Evolutionary conservation across 2,113 vertebrate species (phyloP).

Genomic region (Marmota monax): DNA sequence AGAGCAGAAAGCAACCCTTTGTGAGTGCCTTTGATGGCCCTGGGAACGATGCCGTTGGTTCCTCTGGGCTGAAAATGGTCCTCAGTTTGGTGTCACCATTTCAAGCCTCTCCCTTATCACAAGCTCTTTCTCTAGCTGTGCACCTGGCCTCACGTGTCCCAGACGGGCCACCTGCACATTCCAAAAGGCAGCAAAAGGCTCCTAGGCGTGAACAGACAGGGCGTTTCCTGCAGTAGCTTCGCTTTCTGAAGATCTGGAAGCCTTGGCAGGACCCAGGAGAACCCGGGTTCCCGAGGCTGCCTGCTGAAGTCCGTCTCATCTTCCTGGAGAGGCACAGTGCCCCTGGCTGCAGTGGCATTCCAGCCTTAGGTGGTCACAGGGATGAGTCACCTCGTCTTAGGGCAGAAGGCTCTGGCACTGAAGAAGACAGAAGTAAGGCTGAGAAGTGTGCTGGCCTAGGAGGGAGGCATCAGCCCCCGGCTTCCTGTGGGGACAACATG

Average conservation of each 20-base stretch:
- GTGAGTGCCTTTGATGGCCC: not conserved
- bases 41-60: not conserved
- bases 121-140: not conserved
- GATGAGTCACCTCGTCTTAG: fast-evolving
- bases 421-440: not conserved
- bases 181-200: not conserved
- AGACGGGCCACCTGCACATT: not conserved
- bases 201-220: not conserved
- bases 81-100: not conserved
- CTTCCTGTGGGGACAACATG: fast-evolving
- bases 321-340: fast-evolving
- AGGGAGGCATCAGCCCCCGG: fast-evolving
- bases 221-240: not conserved
- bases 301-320: fast-evolving
- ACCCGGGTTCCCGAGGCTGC: not conserved
- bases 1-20: not conserved
- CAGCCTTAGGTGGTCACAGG: not conserved
- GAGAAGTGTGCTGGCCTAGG: not conserved
- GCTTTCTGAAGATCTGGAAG: not conserved
- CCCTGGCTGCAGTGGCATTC: fast-evolving
- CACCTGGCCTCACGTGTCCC: not conserved
- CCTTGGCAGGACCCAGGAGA: not conserved
- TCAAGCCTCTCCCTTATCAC: not conserved
- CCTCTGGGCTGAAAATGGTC: conserved; percentile 5
- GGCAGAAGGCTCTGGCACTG: not conserved